Evolutionary conservation across 2,113 vertebrate genomes (phyloP).

Genomic region (Misgurnus anguillicaudatus): DNA sequence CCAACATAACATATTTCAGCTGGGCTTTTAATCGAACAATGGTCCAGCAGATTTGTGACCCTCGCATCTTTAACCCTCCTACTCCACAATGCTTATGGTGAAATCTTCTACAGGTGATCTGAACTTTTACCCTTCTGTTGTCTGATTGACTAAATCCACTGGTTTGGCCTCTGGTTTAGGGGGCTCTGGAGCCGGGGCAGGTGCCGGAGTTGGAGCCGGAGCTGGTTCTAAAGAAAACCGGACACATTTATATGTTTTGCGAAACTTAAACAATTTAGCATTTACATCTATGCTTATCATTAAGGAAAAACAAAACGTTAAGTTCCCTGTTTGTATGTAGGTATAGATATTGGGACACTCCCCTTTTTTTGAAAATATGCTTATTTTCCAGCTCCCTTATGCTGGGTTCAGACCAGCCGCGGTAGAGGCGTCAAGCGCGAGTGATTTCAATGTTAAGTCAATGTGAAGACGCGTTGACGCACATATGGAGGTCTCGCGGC

Average conservation of each 20-base stretch:
- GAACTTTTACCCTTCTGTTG: conserved; percentile 58
- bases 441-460: no score
- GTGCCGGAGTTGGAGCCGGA: neutral
- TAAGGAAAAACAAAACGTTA: neutral
- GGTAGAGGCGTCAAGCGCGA: no score
- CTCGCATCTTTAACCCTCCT: neutral
- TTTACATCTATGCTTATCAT: neutral
- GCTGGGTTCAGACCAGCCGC: no score
- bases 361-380: no score
- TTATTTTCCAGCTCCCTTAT: no score
- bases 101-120: neutral
- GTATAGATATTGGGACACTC: no score
- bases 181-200: neutral
- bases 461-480: no score
- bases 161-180: conserved; percentile 44
- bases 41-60: neutral
- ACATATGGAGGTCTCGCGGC: no score
- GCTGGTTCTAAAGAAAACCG: conserved; percentile 18
- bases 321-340: no score
- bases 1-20: no score
- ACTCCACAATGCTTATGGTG: neutral
- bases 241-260: neutral
- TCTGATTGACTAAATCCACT: conserved; percentile 39
- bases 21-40: neutral
- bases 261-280: neutral